Conservation (phyloP, 2,113 vertebrate genomes). For the Sclerurus mexicanus region DNA sequence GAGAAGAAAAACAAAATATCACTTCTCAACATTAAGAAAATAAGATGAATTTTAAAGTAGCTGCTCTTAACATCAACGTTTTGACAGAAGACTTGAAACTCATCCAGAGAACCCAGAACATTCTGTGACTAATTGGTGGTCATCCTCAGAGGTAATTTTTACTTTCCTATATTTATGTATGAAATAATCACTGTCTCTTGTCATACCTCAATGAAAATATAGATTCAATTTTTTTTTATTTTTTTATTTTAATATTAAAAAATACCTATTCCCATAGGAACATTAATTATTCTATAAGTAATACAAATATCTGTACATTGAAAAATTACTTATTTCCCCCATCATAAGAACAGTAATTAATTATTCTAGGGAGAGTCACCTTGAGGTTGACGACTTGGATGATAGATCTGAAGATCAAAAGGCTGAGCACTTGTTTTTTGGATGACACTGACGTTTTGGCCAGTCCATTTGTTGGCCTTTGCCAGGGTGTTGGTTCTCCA, state of each 20-base stretch:
- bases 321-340: rapidly evolving
- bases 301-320: neutral
- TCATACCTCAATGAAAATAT: neutral
- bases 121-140: neutral
- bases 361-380: constrained; percentile 69
- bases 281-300: neutral
- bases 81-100: neutral
- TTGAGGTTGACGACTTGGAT: constrained; percentile 95
- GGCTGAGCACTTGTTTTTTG: constrained; percentile 98
- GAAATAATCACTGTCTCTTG: neutral
- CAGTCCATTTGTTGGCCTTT: constrained; percentile 98
- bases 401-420: constrained; percentile 97
- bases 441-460: constrained; percentile 94
- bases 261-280: rapidly evolving
- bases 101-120: neutral
- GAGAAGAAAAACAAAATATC: neutral
- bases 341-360: neutral
- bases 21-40: neutral
- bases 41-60: neutral
- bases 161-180: neutral
- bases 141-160: neutral
- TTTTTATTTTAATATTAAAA: neutral
- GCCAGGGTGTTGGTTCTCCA: constrained; percentile 98
- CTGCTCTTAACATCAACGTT: neutral
- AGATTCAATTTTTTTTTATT: neutral